Percentiles rank a stretch among this genome's conserved stretches.
phyloP scores from a whole-genome alignment of 2,113 vertebrate species.

The Lepisosteus osseus region DNA sequence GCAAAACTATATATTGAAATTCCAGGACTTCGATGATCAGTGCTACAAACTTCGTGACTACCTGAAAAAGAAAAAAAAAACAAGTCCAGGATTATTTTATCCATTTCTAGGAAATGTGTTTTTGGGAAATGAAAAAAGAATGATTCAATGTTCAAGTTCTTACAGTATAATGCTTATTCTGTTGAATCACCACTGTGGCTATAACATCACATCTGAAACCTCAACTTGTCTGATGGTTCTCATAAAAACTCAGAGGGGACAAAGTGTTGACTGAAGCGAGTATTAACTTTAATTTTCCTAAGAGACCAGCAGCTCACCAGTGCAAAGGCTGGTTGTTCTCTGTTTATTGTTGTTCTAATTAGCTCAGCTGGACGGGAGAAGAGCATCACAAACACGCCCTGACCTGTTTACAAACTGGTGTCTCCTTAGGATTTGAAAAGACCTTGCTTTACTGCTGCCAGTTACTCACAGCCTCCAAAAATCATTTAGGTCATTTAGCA shows the following conservation, averaged over 20 bases:
- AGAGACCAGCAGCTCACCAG: background rate
- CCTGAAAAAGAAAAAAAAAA: no score
- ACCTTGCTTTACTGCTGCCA: background rate
- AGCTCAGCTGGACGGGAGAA: background rate
- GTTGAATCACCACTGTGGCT: background rate
- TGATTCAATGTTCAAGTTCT: no score
- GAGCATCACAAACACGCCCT: background rate
- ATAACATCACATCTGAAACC: no score
- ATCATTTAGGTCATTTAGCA: no score
- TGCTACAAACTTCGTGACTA: no score
- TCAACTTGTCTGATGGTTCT: background rate
- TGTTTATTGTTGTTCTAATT: constrained; percentile 12
- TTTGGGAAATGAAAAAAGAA: no score
- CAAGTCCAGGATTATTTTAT: no score
- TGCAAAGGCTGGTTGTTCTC: background rate
- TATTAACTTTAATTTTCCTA: background rate
- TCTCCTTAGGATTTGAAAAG: background rate
- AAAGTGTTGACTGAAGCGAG: background rate
- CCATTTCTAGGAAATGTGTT: no score
- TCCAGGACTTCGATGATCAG: no score
- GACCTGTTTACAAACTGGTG: background rate
- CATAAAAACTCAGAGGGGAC: background rate
- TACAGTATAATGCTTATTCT: background rate
- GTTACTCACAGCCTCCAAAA: background rate
- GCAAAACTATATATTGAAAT: no score